Conservation (phyloP, 2,888 invertebrate species). For the Achlya flavicornis region DNA sequence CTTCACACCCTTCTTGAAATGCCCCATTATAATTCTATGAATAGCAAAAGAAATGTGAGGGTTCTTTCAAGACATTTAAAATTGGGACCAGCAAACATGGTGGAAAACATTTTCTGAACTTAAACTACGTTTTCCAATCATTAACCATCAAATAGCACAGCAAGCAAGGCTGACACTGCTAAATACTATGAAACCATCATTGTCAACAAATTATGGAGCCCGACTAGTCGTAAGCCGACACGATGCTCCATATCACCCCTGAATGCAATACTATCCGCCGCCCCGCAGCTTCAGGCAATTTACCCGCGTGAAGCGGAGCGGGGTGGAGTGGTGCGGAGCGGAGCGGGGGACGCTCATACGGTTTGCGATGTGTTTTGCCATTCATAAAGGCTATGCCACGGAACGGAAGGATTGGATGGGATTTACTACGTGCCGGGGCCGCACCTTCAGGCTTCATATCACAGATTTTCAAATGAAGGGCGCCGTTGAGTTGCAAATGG, state of each 20-base stretch:
- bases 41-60: too few relatives aligned
- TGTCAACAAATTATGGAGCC: not conserved
- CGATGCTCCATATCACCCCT: not conserved
- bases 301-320: not conserved
- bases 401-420: slow-evolving; percentile 23
- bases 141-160: not conserved
- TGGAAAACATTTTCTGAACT: not conserved
- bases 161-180: not conserved
- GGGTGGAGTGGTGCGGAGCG: not conserved
- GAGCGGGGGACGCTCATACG: slow-evolving; percentile 1
- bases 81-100: too few relatives aligned
- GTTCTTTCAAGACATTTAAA: too few relatives aligned
- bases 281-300: not conserved
- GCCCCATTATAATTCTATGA: too few relatives aligned
- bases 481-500: not conserved
- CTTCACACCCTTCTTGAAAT: too few relatives aligned
- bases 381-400: slow-evolving; percentile 29
- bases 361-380: slow-evolving; percentile 16
- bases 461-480: not conserved
- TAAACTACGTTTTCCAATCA: too few relatives aligned
- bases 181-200: not conserved
- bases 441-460: not conserved
- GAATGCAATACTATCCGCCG: not conserved
- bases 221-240: not conserved
- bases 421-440: slow-evolving; percentile 17